Percentiles rank a stretch among this genome's conserved stretches.
These are phyloP conservation scores for Mesorhabditis belari DNA, from an alignment of 2,888 invertebrate genomes.

Conservation along the genomic window DNA sequence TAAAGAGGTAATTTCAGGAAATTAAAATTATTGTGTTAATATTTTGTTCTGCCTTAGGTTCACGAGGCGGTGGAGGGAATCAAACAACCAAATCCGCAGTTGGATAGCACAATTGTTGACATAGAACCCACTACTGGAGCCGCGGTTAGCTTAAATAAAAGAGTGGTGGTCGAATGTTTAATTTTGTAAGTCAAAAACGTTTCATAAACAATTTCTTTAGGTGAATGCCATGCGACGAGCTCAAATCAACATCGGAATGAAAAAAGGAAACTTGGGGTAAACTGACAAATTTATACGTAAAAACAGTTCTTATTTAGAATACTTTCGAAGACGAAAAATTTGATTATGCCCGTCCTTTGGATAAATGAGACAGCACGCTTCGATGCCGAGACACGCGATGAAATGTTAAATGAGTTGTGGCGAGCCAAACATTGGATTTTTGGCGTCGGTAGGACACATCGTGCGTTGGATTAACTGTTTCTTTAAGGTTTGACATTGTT, in stretches of 20 bases:
- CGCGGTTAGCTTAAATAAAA: conserved; percentile 12
- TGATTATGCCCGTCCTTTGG: conserved; percentile 48
- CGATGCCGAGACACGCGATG: conserved; percentile 37
- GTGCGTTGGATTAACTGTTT: no score
- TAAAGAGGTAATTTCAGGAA: conserved; percentile 14
- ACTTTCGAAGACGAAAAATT: conserved; percentile 18
- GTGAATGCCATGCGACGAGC: conserved; percentile 20
- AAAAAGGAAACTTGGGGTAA: conserved; percentile 38
- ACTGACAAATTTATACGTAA: background rate
- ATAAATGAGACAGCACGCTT: conserved; percentile 47
- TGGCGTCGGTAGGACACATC: conserved; percentile 4
- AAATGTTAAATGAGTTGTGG: conserved; percentile 17
- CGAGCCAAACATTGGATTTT: conserved; percentile 5
- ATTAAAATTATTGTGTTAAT: background rate
- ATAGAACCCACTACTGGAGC: conserved; percentile 46
- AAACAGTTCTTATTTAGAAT: conserved; percentile 13
- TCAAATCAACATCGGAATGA: conserved; percentile 48
- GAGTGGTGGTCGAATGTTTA: background rate
- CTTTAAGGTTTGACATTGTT: background rate
- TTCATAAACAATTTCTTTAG: conserved; percentile 22
- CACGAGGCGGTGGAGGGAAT: conserved; percentile 36
- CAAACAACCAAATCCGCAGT: conserved; percentile 16
- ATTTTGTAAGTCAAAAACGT: background rate
- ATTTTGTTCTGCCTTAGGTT: conserved; percentile 16
- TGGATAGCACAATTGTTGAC: conserved; percentile 41